Evolutionary conservation across 2,888 invertebrate genomes (phyloP).

Genomic region (Zele albiditarsus): DNA sequence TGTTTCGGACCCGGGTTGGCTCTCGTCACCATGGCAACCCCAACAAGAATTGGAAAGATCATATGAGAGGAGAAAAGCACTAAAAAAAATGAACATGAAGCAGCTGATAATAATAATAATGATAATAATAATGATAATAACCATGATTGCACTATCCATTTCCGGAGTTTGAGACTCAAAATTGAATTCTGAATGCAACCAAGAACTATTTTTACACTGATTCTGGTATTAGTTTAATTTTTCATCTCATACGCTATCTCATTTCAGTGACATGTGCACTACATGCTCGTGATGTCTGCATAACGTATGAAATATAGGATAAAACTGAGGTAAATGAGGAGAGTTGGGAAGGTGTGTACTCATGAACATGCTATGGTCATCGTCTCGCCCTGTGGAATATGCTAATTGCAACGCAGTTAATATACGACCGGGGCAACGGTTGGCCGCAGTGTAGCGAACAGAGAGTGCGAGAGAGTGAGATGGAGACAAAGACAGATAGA

Average conservation of each 20-base stretch:
- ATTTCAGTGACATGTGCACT: too few species aligned
- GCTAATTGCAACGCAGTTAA: conserved; percentile 54
- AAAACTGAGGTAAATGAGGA: conserved; percentile 1
- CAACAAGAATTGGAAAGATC: conserved; percentile 33
- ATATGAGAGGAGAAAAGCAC: not conserved
- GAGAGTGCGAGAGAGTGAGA: not conserved
- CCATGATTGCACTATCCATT: too few species aligned
- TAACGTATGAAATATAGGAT: conserved; percentile 20
- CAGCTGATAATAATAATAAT: not conserved
- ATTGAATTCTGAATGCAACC: too few species aligned
- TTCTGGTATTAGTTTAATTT: too few species aligned
- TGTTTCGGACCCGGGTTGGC: conserved; percentile 52
- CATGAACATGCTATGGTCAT: conserved; percentile 13
- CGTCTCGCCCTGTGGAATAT: conserved; percentile 50
- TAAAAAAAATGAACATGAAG: not conserved
- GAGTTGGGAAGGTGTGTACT: not conserved
- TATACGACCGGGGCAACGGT: conserved; percentile 40
- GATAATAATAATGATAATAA: not conserved
- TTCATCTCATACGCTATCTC: too few species aligned
- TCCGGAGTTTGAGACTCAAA: too few species aligned
- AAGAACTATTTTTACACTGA: too few species aligned
- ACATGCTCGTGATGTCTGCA: conserved; percentile 5
- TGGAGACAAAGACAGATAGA: too few species aligned
- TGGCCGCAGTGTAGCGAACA: conserved; percentile 12
- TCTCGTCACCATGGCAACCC: conserved; percentile 65